Conservation (phyloP, 2,888 invertebrate species). For the Incurvaria masculella region DNA sequence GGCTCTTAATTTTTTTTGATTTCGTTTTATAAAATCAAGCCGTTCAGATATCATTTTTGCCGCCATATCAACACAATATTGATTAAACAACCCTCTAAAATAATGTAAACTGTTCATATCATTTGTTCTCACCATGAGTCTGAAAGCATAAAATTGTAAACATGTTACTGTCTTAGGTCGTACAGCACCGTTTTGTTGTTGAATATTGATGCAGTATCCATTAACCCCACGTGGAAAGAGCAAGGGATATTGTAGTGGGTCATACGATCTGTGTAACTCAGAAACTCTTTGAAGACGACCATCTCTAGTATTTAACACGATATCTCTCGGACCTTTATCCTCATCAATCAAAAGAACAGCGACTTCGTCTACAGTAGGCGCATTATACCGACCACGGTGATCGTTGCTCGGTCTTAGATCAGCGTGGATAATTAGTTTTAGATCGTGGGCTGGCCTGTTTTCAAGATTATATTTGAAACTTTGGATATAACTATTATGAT, state of each 20-base stretch:
- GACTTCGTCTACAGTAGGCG: conserved; percentile 18
- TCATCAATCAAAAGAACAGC: conserved; percentile 18
- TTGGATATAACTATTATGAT: conserved; percentile 7
- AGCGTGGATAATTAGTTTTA: conserved; percentile 9
- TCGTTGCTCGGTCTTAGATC: conserved; percentile 6
- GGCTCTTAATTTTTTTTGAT: conserved; percentile 10
- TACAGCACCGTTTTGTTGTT: conserved; percentile 9
- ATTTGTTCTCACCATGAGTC: conserved; percentile 16
- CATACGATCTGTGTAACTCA: conserved; percentile 20
- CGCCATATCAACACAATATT: conserved; percentile 16
- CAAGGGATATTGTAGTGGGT: conserved; percentile 24
- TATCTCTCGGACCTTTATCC: conserved; percentile 12
- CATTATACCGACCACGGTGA: conserved; percentile 16
- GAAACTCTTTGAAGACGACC: conserved; percentile 9
- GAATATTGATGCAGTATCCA: conserved; percentile 13
- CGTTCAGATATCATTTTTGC: conserved; percentile 15
- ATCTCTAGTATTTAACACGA: conserved; percentile 13
- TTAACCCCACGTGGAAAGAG: conserved; percentile 7
- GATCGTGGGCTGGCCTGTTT: conserved; percentile 10
- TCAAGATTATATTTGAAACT: conserved; percentile 3
- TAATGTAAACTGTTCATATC: conserved; percentile 9
- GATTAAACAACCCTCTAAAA: conserved; percentile 12
- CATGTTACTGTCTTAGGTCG: conserved; percentile 12
- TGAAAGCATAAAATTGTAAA: conserved; percentile 10
- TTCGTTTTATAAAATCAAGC: conserved; percentile 12